Percentiles rank a stretch among this genome's conserved stretches.
Evolutionary conservation across 2,113 vertebrate genomes (phyloP).

Genomic region (Recurvirostra avosetta): DNA sequence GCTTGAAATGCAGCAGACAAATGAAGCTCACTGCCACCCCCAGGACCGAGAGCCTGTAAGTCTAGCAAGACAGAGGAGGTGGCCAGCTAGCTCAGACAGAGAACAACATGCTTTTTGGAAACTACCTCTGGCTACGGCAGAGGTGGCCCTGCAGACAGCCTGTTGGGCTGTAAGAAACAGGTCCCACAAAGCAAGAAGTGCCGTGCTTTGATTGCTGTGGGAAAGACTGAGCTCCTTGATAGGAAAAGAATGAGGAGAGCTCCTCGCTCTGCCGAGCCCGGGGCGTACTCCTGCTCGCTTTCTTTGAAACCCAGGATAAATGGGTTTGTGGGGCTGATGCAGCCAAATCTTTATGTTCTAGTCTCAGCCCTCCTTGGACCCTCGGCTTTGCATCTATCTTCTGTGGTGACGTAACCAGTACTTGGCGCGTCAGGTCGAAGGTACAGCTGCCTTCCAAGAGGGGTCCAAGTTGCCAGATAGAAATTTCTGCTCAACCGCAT

Average conservation of each 20-base stretch:
- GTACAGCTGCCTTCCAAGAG: rapidly evolving
- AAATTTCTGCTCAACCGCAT: neutral
- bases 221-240: neutral
- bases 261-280: neutral
- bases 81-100: neutral
- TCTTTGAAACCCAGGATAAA: neutral
- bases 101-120: neutral
- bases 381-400: neutral
- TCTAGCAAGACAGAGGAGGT: neutral
- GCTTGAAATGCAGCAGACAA: neutral
- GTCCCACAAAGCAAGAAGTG: neutral
- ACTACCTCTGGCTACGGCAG: neutral
- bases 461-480: rapidly evolving
- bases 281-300: neutral
- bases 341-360: neutral
- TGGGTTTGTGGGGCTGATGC: neutral
- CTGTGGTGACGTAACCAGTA: neutral
- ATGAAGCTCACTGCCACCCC: neutral
- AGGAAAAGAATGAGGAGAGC: neutral
- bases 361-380: neutral
- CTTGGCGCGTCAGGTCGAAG: neutral
- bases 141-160: neutral
- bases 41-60: slow-evolving; percentile 11
- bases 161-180: neutral
- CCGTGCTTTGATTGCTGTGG: neutral